A percentile compares a stretch with the other conserved stretches of the same genome.
Conservation (phyloP, 2,888 invertebrate genomes). For the Patella caerulea region DNA sequence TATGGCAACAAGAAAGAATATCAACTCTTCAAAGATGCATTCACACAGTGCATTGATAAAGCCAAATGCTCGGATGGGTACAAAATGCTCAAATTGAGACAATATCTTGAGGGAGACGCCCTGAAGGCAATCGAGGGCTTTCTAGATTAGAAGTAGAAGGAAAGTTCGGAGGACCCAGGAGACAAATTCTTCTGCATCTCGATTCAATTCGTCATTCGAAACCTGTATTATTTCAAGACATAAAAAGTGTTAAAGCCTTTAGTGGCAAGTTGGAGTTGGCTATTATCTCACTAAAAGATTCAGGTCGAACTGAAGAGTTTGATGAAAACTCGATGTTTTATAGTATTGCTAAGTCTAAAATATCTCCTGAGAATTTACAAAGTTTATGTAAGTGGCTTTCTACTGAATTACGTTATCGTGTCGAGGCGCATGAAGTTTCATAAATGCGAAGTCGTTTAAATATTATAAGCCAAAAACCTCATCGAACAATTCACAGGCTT, state of each 20-base stretch:
- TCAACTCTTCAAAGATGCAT: not conserved
- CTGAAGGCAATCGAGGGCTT: not conserved
- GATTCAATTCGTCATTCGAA: not conserved
- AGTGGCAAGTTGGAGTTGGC: not conserved
- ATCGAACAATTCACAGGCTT: no score
- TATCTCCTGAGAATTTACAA: no score
- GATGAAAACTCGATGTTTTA: no score
- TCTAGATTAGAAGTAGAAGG: not conserved
- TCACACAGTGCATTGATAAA: not conserved
- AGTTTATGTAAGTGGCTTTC: no score
- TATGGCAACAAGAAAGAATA: not conserved
- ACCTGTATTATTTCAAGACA: not conserved
- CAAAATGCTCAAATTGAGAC: not conserved
- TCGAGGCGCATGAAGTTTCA: no score
- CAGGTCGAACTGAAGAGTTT: no score
- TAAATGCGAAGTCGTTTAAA: no score
- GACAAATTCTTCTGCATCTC: not conserved
- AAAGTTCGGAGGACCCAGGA: not conserved
- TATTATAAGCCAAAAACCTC: no score
- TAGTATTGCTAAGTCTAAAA: no score
- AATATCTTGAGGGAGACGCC: not conserved
- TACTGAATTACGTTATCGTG: no score
- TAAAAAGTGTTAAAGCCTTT: not conserved
- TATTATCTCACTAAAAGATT: not conserved
- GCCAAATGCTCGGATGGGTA: not conserved